These are phyloP conservation scores for Xiphophorus hellerii DNA, from an alignment of 2,113 vertebrate genomes.

Conservation along the genomic window DNA sequence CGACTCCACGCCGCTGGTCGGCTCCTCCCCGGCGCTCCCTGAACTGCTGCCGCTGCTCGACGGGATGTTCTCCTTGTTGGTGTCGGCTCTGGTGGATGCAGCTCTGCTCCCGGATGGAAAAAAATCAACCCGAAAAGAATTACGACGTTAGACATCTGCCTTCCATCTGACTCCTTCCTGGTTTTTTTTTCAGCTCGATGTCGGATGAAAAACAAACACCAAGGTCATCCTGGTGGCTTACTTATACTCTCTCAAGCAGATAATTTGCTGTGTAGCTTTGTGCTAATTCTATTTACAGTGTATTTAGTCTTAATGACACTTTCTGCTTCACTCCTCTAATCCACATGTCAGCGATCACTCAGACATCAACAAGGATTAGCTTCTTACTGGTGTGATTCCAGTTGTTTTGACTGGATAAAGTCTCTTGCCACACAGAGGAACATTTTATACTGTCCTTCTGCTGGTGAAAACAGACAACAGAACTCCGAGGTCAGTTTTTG, in stretches of 20 bases:
- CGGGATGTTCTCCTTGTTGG: slow-evolving; percentile 94
- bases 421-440: slow-evolving; percentile 9
- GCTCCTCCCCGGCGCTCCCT: slow-evolving; percentile 74
- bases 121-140: slow-evolving; percentile 5
- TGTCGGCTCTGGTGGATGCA: slow-evolving; percentile 71
- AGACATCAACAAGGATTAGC: slow-evolving; percentile 70
- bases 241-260: slow-evolving; percentile 46
- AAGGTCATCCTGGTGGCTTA: slow-evolving; percentile 27
- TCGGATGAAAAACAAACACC: slow-evolving; percentile 20
- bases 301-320: slow-evolving; percentile 58
- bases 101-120: slow-evolving; percentile 43
- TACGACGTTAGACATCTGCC: slow-evolving; percentile 34
- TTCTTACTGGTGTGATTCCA: slow-evolving; percentile 28
- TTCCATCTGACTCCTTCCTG: slow-evolving; percentile 22
- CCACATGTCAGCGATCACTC: slow-evolving; percentile 46
- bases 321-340: slow-evolving; percentile 48
- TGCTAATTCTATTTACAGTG: slow-evolving; percentile 69
- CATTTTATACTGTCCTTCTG: slow-evolving; percentile 4
- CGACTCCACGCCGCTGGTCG: slow-evolving; percentile 63
- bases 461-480: slow-evolving; percentile 11
- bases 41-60: slow-evolving; percentile 74
- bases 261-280: slow-evolving; percentile 56
- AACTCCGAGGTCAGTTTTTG: background rate
- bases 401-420: slow-evolving; percentile 44
- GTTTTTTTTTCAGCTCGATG: slow-evolving; percentile 25